phyloP scores from a whole-genome alignment of 2,888 invertebrate genomes.

The Pomacea canaliculata region DNA sequence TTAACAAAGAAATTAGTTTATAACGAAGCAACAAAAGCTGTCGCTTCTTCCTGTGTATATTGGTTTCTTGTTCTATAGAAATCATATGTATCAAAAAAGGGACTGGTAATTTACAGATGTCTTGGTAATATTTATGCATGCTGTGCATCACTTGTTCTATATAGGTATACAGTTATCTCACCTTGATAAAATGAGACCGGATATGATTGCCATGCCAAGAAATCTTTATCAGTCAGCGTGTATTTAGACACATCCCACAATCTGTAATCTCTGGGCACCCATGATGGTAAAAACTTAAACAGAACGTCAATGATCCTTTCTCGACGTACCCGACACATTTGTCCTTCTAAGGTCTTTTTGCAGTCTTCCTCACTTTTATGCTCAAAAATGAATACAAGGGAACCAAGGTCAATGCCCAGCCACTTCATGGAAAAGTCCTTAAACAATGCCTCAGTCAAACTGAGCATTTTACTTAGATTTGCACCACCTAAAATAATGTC shows the following conservation, averaged over 20 bases:
- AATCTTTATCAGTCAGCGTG: not conserved
- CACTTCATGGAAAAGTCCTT: not conserved
- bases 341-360: not conserved
- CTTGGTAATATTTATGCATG: too few species aligned
- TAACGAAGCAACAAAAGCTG: too few species aligned
- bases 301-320: not conserved
- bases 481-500: not conserved
- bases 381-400: not conserved
- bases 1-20: too few species aligned
- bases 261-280: conserved; percentile 2
- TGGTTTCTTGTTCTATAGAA: too few species aligned
- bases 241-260: not conserved
- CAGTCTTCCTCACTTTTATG: not conserved
- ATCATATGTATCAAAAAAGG: too few species aligned
- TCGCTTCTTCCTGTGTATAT: too few species aligned
- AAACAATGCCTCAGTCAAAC: not conserved
- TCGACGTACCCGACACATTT: too few species aligned
- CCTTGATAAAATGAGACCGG: too few species aligned
- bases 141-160: too few species aligned
- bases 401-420: not conserved
- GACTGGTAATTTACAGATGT: too few species aligned
- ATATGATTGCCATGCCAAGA: too few species aligned
- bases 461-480: not conserved
- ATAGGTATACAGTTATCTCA: too few species aligned
- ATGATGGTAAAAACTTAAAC: not conserved